Conservation (phyloP, 37 sponge, comb jelly and placozoan genomes). For the Beroe ovata region DNA sequence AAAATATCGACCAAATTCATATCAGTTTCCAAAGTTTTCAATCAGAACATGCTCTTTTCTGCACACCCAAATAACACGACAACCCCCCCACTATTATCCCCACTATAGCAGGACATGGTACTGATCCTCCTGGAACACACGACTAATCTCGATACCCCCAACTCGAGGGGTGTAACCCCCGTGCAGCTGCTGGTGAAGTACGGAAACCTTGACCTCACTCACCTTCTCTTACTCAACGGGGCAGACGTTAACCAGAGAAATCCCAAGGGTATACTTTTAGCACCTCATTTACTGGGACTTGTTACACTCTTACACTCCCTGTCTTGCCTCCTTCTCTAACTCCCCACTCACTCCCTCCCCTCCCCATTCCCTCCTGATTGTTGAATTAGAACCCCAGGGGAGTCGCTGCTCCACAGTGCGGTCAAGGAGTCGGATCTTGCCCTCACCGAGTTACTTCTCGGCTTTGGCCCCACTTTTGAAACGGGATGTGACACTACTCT, state of each 20-base stretch:
- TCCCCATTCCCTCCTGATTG: background rate
- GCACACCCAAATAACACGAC: too few relatives aligned
- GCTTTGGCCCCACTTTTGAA: constrained; percentile 4
- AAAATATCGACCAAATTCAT: too few relatives aligned
- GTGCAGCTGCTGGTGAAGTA: constrained; percentile 27
- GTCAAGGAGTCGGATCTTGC: background rate
- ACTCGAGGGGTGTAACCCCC: constrained; percentile 36
- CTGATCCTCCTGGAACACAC: constrained; percentile 25
- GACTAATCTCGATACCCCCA: background rate
- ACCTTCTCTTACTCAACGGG: constrained; percentile 42
- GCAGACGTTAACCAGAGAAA: constrained; percentile 39
- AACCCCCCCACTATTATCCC: background rate
- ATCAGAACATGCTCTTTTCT: too few relatives aligned
- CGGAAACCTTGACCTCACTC: constrained; percentile 15
- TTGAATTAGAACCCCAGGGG: constrained; percentile 40
- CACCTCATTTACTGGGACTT: too few relatives aligned
- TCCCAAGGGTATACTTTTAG: constrained; percentile 28
- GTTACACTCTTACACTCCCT: background rate
- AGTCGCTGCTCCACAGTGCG: constrained; percentile 1
- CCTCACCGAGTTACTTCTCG: constrained; percentile 4
- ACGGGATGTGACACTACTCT: background rate
- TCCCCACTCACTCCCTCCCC: too few relatives aligned
- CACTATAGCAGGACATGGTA: constrained; percentile 34
- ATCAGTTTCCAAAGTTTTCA: too few relatives aligned
- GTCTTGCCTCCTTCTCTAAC: background rate